Percentiles rank a stretch among this genome's conserved stretches.
These are phyloP conservation scores for Hydra vulgaris DNA, from an alignment of 30 jellyfish, hydroid and myxozoan genomes.

Conservation along the genomic window DNA sequence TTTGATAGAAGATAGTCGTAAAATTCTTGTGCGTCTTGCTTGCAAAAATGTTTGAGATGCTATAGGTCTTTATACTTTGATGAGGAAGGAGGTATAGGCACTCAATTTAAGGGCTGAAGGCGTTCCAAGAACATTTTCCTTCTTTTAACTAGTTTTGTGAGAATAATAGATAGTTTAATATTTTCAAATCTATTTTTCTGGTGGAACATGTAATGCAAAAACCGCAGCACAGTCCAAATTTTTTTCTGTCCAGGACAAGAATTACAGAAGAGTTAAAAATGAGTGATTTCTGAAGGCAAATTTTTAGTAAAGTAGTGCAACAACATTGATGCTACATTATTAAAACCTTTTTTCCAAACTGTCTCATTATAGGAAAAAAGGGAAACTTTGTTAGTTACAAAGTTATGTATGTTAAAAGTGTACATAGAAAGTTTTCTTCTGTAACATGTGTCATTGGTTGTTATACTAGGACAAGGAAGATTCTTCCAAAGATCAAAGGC, in stretches of 20 bases:
- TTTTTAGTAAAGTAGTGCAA: not conserved
- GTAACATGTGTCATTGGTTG: no score
- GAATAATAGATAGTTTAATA: not conserved
- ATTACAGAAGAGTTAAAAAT: not conserved
- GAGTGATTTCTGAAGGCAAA: not conserved
- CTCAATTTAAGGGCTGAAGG: not conserved
- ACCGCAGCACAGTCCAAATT: not conserved
- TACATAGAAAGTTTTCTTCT: no score
- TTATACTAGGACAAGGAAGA: no score
- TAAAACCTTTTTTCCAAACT: no score
- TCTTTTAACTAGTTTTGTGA: not conserved
- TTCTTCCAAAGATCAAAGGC: no score
- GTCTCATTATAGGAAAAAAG: no score
- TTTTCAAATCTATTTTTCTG: not conserved
- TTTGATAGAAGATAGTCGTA: not conserved
- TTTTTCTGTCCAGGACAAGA: not conserved
- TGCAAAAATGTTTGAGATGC: not conserved
- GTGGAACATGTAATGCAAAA: not conserved
- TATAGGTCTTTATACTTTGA: not conserved
- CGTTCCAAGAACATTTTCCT: not conserved
- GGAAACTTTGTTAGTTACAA: no score
- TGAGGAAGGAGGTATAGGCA: not conserved
- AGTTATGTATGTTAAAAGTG: no score
- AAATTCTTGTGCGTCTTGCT: not conserved
- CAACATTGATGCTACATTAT: no score